Evolutionary conservation across 92 coral and sea anemone genomes (phyloP).

Genomic region (Phenganax marumi): DNA sequence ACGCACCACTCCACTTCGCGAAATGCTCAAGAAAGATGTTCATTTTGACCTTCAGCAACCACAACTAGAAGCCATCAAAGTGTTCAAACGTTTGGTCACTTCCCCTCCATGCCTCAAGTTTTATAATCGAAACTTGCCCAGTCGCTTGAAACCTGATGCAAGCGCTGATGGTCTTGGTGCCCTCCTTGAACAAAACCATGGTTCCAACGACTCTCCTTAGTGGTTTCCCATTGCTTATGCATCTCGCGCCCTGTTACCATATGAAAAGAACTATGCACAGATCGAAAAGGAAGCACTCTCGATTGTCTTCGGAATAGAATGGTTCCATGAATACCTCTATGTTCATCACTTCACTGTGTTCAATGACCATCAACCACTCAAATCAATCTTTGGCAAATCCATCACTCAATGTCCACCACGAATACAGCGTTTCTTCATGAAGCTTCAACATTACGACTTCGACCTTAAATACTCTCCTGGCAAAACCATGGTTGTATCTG

Average conservation of each 20-base stretch:
- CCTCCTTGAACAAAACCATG: not conserved
- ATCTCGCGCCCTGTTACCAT: not conserved
- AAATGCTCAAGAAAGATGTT: not conserved
- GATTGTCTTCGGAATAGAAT: not conserved
- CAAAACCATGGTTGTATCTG: not conserved
- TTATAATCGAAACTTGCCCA: not conserved
- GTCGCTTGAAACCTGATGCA: not conserved
- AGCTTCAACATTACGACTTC: not conserved
- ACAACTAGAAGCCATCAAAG: not conserved
- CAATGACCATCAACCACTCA: slow-evolving; percentile 22
- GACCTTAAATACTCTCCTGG: not conserved
- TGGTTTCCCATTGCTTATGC: not conserved
- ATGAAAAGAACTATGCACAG: not conserved
- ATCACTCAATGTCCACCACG: not conserved
- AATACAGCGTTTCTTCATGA: slow-evolving; percentile 19
- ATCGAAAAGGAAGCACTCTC: not conserved
- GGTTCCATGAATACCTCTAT: not conserved
- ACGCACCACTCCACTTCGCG: not conserved
- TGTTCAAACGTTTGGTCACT: not conserved
- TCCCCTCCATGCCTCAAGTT: not conserved
- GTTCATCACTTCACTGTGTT: not conserved
- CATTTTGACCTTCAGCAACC: not conserved
- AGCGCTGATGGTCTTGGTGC: slow-evolving; percentile 6
- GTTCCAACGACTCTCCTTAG: not conserved
- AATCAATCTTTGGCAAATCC: slow-evolving; percentile 8